Base-by-base conservation (phyloP, 2,888 invertebrate genomes). In the Eustalomyia histrio region DNA sequence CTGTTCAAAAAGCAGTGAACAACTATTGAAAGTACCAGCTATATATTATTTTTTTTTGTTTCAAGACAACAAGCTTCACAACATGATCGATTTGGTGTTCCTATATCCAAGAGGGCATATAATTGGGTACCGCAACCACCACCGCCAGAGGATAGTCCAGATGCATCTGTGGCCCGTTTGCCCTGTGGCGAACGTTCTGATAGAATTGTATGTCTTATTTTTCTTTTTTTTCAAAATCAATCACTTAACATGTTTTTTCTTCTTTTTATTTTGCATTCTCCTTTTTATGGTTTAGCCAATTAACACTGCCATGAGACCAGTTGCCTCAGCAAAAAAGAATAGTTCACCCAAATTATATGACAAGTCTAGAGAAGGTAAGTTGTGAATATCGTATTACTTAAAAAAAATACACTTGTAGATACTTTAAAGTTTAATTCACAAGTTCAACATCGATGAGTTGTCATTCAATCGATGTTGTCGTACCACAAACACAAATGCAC, bases 41-140 rank as follows among this genome's bases (percentile, higher is more conserved):
- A 9, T 24, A 12, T 33, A 47, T 47, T 35, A 29, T 53, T 35
- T 35, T 33, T 33, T 18, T 6, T 18, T 60, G 29, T 52, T 75
- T 78, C 10, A 85, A 93, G 93, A 85, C 96, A 96, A 87, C 97
- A 97, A 91, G 96, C 96, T 88, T 93, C 95, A 81, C 97, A 97
- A 91, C 97, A 97, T 91, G 96, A 95, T 91, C 92, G 96, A 86
- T 96, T 97, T 93, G 97, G 97, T 84, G 93, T 97, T 86, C 97
- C 97, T 9, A 93, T 96, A 63, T 97, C 97, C 86, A 96, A 97
- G 92, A 92, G 97, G 84, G 96, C 96, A 90, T 97, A 97, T 92
- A 97, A 97, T 92, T 97, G 97, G 97, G 95, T 97, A 88, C 95
- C 96, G 86, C 96, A 97, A 90, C 97, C 97, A 76, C 97, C 97